Evolutionary conservation across 2,797 vertebrate genomes (phyloP).

Genomic region (Rachycentron canadum): DNA sequence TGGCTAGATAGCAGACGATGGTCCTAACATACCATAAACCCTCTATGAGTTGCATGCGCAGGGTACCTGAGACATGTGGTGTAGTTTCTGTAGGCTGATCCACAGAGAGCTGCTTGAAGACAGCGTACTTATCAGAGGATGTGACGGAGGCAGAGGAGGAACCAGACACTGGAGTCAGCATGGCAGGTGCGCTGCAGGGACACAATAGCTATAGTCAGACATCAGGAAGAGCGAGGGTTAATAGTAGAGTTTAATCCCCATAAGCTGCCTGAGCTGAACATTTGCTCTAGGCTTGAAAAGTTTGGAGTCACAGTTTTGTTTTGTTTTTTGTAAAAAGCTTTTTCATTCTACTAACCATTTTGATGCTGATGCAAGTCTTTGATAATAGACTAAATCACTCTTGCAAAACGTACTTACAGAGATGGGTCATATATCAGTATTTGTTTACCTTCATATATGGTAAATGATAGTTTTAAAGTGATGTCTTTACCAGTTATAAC

Average conservation of each 20-base stretch:
- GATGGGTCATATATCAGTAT: neutral
- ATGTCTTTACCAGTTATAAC: neutral
- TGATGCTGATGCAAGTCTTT: neutral
- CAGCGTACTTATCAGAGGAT: constrained; percentile 94
- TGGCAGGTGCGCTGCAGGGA: constrained; percentile 86
- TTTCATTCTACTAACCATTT: neutral
- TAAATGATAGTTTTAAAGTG: neutral
- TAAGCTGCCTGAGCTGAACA: constrained; percentile 45
- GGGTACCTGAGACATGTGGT: constrained; percentile 89
- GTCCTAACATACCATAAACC: neutral
- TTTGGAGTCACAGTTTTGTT: constrained; percentile 17
- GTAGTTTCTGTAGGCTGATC: constrained; percentile 89
- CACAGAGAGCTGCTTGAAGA: constrained; percentile 93
- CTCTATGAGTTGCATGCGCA: neutral
- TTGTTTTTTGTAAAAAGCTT: constrained; percentile 7
- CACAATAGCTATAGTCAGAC: constrained; percentile 51
- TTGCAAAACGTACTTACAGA: neutral
- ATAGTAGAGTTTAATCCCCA: constrained; percentile 43
- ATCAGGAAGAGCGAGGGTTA: constrained; percentile 25
- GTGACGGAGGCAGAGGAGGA: constrained; percentile 77
- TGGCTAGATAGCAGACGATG: neutral
- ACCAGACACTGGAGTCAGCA: constrained; percentile 94
- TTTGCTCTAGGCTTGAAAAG: constrained; percentile 26
- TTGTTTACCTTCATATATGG: neutral
- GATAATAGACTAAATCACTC: neutral